A percentile compares a stretch with the other conserved stretches of the same genome.
Evolutionary conservation across 2,113 vertebrate species (phyloP).

Genomic region (Charina bottae): DNA sequence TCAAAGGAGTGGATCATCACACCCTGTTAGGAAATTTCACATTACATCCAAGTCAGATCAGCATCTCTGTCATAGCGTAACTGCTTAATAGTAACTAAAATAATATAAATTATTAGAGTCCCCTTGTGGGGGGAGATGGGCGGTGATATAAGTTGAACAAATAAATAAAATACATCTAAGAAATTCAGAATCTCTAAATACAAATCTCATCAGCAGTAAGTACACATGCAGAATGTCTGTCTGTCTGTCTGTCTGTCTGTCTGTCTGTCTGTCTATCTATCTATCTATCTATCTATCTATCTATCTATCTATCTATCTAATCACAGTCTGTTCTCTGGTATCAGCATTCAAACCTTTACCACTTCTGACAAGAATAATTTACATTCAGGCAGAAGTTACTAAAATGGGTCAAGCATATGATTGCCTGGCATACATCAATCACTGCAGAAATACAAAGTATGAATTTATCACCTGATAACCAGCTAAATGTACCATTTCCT

Average conservation of each 20-base stretch:
- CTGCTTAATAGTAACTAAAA: background rate
- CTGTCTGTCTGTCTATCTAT: background rate
- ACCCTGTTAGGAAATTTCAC: background rate
- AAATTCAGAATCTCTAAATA: background rate
- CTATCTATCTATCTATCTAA: background rate
- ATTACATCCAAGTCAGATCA: background rate
- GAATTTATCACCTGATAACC: background rate
- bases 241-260: background rate
- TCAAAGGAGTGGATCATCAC: no score
- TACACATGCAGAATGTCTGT: background rate
- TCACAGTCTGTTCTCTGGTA: conserved; percentile 15
- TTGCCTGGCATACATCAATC: background rate
- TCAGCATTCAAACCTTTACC: conserved; percentile 14
- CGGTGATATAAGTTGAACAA: no score
- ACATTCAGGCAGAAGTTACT: conserved; percentile 13
- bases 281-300: background rate
- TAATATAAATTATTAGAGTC: no score
- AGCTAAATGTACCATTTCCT: background rate
- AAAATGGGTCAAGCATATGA: conserved; percentile 29
- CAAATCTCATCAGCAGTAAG: conserved; percentile 7
- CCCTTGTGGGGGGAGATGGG: no score
- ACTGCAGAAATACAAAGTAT: background rate
- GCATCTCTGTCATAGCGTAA: background rate
- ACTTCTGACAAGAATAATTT: conserved; percentile 32
- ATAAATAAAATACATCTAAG: background rate